These are phyloP conservation scores for Hypocryptadius cinnamomeus DNA, from an alignment of 2,113 vertebrate species.

Conservation along the genomic window DNA sequence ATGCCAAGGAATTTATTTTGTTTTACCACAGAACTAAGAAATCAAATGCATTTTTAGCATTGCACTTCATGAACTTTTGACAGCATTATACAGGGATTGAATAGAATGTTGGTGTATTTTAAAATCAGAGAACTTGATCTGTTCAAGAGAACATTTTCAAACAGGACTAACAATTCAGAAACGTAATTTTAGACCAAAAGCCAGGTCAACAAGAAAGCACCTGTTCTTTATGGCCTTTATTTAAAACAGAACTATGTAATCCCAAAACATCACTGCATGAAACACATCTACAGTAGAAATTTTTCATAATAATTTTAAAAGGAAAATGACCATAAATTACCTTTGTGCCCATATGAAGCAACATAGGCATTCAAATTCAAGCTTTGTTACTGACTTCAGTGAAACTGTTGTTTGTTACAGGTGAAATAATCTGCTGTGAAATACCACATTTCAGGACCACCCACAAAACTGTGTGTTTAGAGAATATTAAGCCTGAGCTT, in stretches of 20 bases:
- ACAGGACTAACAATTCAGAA: background rate
- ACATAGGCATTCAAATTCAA: background rate
- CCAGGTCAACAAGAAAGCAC: background rate
- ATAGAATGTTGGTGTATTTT: background rate
- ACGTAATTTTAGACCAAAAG: background rate
- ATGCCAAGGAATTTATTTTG: background rate
- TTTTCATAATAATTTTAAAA: background rate
- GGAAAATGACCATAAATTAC: background rate
- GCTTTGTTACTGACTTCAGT: background rate
- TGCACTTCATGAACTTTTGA: background rate
- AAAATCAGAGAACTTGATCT: background rate
- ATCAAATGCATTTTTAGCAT: background rate
- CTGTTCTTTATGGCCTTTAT: background rate
- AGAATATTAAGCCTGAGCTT: background rate
- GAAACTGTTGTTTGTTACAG: background rate
- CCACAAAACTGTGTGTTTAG: background rate
- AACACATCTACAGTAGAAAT: background rate
- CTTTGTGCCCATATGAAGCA: background rate
- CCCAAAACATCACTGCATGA: background rate
- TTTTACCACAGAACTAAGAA: background rate
- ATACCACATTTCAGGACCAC: background rate
- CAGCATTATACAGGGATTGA: background rate
- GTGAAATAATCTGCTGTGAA: background rate
- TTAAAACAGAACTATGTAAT: background rate
- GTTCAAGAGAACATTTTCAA: background rate